These are phyloP conservation scores for Amniataba percoides DNA, from an alignment of 2,797 vertebrate species.

Conservation along the genomic window DNA sequence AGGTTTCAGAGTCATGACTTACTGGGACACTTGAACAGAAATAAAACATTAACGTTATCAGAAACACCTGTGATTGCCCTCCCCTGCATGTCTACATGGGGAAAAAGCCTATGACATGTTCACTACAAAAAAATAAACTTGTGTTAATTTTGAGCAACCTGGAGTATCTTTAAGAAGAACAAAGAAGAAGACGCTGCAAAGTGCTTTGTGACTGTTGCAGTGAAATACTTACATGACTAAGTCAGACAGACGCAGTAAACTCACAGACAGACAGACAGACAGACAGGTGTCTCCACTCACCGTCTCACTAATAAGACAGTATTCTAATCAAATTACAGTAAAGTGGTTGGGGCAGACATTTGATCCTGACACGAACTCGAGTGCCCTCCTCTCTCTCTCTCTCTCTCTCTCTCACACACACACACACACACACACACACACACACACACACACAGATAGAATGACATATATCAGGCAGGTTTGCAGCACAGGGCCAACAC, in stretches of 20 bases:
- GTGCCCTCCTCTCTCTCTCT: slow-evolving; percentile 25
- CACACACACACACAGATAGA: slow-evolving; percentile 24
- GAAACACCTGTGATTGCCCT: neutral
- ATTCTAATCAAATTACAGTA: slow-evolving; percentile 73
- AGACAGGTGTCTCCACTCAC: slow-evolving; percentile 18
- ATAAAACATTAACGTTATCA: neutral
- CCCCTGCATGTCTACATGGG: neutral
- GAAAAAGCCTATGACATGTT: neutral
- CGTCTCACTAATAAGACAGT: slow-evolving; percentile 30
- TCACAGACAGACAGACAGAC: no score
- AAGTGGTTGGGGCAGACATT: slow-evolving; percentile 65
- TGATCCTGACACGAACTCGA: slow-evolving; percentile 63
- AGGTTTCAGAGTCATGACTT: neutral
- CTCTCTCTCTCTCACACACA: neutral
- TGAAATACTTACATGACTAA: neutral
- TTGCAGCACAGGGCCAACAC: slow-evolving; percentile 14
- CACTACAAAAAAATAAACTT: neutral
- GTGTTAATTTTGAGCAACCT: neutral
- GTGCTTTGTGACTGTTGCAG: neutral
- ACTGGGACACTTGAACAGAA: neutral
- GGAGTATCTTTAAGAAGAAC: neutral
- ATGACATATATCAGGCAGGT: slow-evolving; percentile 20
- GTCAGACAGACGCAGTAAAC: neutral
- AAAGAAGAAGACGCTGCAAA: neutral
- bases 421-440: neutral